Percentiles rank a stretch among this genome's conserved stretches.
These are phyloP conservation scores for Spatulosminthurus flaviceps DNA, from an alignment of 2,888 invertebrate species.

Conservation along the genomic window DNA sequence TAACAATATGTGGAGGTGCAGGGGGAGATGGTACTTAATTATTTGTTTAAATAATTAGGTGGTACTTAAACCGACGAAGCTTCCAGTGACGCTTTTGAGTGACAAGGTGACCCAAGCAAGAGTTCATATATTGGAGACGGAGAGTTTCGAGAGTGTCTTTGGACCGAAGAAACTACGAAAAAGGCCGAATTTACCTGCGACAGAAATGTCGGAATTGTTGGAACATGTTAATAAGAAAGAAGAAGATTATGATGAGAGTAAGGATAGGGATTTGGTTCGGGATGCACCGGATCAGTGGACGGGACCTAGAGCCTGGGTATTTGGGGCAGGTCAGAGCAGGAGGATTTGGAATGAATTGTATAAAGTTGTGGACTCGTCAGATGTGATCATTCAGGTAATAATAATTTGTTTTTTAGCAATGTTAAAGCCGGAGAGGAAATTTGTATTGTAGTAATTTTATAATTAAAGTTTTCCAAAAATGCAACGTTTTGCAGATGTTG, in stretches of 20 bases:
- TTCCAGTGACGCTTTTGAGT: conserved; percentile 93
- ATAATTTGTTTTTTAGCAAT: too few relatives aligned
- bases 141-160: conserved; percentile 93
- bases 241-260: conserved; percentile 79
- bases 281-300: conserved; percentile 80
- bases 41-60: conserved; percentile 69
- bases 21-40: too few relatives aligned
- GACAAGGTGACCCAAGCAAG: conserved; percentile 89
- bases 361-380: conserved; percentile 98
- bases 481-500: too few relatives aligned
- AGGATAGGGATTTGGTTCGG: conserved; percentile 82
- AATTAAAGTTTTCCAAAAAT: too few relatives aligned
- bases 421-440: too few relatives aligned
- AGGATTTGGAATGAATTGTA: conserved; percentile 99
- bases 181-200: conserved; percentile 76
- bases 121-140: conserved; percentile 94
- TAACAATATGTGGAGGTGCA: too few relatives aligned
- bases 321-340: conserved; percentile 94
- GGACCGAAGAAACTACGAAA: conserved; percentile 94
- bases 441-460: too few relatives aligned
- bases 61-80: conserved; percentile 93
- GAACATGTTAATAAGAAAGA: conserved; percentile 76
- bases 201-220: conserved; percentile 81
- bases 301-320: conserved; percentile 90
- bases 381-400: conserved; percentile 83